Conservation (phyloP, 2,888 invertebrate species). For the Xestia xanthographa region DNA sequence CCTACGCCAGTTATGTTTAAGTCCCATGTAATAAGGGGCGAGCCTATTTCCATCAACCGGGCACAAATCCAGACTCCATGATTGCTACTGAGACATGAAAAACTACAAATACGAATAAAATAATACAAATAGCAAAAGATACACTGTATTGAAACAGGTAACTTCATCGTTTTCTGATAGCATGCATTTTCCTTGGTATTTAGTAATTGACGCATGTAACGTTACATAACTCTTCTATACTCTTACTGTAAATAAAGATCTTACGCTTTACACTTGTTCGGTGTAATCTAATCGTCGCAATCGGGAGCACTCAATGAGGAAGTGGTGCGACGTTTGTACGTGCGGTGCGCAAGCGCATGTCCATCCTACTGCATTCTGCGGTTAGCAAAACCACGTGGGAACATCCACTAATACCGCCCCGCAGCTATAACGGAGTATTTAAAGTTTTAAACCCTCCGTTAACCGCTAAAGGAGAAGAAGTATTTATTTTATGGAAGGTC, state of each 20-base stretch:
- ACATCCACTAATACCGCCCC: conserved; percentile 39
- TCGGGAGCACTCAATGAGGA: conserved; percentile 81
- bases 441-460: not conserved
- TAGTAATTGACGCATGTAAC: conserved; percentile 37
- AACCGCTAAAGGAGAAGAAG: not conserved
- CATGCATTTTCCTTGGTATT: conserved; percentile 26
- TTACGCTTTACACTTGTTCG: conserved; percentile 55
- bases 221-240: conserved; percentile 43
- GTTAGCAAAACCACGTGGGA: conserved; percentile 57
- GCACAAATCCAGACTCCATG: no score
- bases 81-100: not conserved
- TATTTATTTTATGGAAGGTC: conserved; percentile 21
- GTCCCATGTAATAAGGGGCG: no score
- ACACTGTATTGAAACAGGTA: not conserved
- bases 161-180: conserved; percentile 4
- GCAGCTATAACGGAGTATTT: conserved; percentile 26
- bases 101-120: not conserved
- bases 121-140: not conserved
- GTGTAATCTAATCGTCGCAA: conserved; percentile 67
- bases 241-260: conserved; percentile 60
- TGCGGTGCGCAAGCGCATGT: conserved; percentile 65
- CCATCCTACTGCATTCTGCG: conserved; percentile 64
- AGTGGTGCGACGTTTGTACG: conserved; percentile 69
- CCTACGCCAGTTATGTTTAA: no score
- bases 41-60: no score